Conservation (phyloP, 2,797 vertebrate species). For the Florisuga fusca region DNA sequence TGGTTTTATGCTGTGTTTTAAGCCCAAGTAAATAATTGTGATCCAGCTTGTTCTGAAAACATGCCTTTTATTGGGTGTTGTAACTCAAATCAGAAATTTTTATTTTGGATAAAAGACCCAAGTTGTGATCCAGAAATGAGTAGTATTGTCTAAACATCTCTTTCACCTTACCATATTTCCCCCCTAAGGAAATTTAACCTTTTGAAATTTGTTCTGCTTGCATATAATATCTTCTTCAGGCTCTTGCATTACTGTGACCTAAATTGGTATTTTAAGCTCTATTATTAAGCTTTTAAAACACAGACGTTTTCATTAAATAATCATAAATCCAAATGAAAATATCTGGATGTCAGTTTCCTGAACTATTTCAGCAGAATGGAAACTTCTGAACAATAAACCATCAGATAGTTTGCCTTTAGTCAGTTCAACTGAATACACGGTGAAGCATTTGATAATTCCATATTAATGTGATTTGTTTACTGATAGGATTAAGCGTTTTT, state of each 20-base stretch:
- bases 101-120: neutral
- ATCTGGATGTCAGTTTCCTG: conserved; percentile 20
- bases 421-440: neutral
- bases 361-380: neutral
- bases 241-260: neutral
- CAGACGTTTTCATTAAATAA: neutral
- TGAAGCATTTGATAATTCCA: neutral
- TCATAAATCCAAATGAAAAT: conserved; percentile 10
- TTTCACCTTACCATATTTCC: neutral
- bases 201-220: neutral
- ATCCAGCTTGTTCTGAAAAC: neutral
- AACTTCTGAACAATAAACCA: neutral
- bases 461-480: neutral
- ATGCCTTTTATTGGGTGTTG: neutral
- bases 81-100: neutral
- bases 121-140: neutral
- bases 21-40: neutral
- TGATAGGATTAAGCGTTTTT: neutral
- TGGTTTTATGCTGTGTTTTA: neutral
- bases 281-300: neutral
- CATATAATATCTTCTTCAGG: neutral
- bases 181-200: neutral
- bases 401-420: neutral
- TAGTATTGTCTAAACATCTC: neutral
- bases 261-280: neutral